Evolutionary conservation across 2,888 invertebrate species (phyloP), one percentile per base, ranked within the genome.

Genomic region (Scaptodrosophila latifasciaeformis): DNA sequence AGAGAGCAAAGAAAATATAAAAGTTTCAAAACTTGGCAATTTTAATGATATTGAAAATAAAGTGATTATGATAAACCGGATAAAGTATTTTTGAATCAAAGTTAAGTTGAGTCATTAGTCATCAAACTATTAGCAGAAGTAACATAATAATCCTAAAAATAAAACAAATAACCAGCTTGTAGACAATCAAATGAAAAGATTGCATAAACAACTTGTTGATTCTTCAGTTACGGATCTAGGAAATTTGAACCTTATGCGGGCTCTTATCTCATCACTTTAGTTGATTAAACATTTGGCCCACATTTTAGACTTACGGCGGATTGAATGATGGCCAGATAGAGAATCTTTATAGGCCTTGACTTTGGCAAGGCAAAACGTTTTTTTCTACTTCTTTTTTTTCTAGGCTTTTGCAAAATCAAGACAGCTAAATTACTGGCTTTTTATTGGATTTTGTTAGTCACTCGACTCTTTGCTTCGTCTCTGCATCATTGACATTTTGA

Each of bases 71-170:
- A 24, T 3, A 69, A 79, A 79, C 72, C 80, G 72, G 72, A 72
- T 79, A 79, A 70, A 59, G n/a, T n/a, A 24, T 24, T 24, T 24
- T 24, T 24, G 24, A 24, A 24, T n/a, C n/a, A n/a, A n/a, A n/a
- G n/a, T n/a, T n/a, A 7, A 24, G 24, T 24, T 5, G 24, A 24
- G 54, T 56, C 60, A 59, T 75, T 69, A 79, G 74, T 77, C 74
- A 79, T 44, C 55, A 27, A 49, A 44, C 58, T 76, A 79, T 63
- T 63, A 65, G 54, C 52, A 62, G 43, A 66, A 54, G 58, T 48
- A 49, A 44, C 43, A 55, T 62, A 53, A 54, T 29, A 45, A 58
- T 55, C 53, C 30, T n/a, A 19, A 49, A 46, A 50, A 48, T 45
- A 27, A 43, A 31, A 39, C 35, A 54, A 46, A 15, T 29, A 44